These are phyloP conservation scores for Horisme vitalbata DNA, from an alignment of 2,888 invertebrate genomes.

Conservation along the genomic window DNA sequence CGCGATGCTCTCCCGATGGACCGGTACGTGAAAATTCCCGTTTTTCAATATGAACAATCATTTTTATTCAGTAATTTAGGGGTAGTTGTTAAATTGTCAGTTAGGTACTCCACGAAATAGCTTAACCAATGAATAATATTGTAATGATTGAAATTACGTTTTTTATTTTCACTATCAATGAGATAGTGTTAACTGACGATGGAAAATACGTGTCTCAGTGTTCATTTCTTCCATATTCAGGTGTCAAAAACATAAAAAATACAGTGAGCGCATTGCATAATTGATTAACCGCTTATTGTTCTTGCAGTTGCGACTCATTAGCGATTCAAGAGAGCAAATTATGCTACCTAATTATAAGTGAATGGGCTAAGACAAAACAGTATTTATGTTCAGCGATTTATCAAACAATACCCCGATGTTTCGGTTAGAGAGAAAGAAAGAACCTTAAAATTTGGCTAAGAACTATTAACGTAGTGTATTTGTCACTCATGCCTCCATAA, in stretches of 20 bases:
- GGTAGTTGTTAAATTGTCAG: too few species aligned
- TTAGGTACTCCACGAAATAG: too few species aligned
- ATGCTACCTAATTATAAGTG: slow-evolving; percentile 80
- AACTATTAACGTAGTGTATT: slow-evolving; percentile 60
- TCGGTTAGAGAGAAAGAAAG: slow-evolving; percentile 64
- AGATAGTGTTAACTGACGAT: too few species aligned
- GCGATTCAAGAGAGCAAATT: slow-evolving; percentile 78
- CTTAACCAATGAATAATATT: too few species aligned
- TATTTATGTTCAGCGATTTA: slow-evolving; percentile 81
- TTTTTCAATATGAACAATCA: too few species aligned
- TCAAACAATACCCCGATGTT: slow-evolving; percentile 77
- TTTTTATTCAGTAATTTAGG: too few species aligned
- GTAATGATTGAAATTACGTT: too few species aligned
- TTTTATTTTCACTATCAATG: too few species aligned
- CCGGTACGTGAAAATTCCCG: too few species aligned
- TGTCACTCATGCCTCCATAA: slow-evolving; percentile 57
- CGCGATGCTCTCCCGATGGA: too few species aligned
- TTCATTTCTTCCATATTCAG: slow-evolving; percentile 37
- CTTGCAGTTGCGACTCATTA: slow-evolving; percentile 68
- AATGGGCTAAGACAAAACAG: slow-evolving; percentile 74
- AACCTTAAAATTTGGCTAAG: slow-evolving; percentile 71
- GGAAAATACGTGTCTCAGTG: too few species aligned
- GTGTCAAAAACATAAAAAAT: slow-evolving; percentile 51
- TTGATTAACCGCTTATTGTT: slow-evolving; percentile 75
- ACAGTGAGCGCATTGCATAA: slow-evolving; percentile 58